These are phyloP conservation scores for Anarhynchus alexandrinus DNA, from an alignment of 2,113 vertebrate genomes.

Conservation along the genomic window DNA sequence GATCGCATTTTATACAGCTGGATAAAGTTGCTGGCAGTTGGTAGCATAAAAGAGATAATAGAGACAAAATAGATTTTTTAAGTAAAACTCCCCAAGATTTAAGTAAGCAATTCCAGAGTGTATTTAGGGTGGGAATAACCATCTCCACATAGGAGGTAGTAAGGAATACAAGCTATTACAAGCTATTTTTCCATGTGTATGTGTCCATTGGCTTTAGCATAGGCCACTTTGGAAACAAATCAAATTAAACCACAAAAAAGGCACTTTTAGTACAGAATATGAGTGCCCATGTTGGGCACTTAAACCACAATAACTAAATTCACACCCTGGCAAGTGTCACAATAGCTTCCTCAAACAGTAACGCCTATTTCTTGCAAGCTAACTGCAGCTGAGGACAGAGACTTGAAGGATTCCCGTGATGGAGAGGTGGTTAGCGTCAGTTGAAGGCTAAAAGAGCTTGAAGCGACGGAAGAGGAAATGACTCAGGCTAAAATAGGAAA, in stretches of 20 bases:
- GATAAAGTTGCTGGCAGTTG: background rate
- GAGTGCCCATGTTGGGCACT: background rate
- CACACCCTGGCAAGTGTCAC: background rate
- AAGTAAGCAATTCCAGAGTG: background rate
- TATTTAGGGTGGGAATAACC: background rate
- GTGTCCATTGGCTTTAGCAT: background rate
- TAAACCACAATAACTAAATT: background rate
- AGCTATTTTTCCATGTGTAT: background rate
- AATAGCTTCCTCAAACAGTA: background rate
- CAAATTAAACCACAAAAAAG: background rate
- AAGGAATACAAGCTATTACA: background rate
- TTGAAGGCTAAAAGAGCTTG: background rate
- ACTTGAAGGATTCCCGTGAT: background rate
- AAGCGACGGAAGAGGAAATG: conserved; percentile 52
- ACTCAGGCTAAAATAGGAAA: conserved; percentile 52
- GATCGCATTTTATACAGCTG: background rate
- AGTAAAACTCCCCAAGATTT: background rate
- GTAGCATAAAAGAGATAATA: background rate
- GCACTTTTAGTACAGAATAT: background rate
- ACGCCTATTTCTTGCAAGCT: background rate
- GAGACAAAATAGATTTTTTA: background rate
- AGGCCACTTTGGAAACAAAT: background rate
- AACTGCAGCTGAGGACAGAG: background rate
- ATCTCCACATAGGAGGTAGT: background rate
- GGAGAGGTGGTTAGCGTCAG: conserved; percentile 14